Base-by-base conservation (phyloP, 2,888 invertebrate species). In the Hypomecis atomaria region DNA sequence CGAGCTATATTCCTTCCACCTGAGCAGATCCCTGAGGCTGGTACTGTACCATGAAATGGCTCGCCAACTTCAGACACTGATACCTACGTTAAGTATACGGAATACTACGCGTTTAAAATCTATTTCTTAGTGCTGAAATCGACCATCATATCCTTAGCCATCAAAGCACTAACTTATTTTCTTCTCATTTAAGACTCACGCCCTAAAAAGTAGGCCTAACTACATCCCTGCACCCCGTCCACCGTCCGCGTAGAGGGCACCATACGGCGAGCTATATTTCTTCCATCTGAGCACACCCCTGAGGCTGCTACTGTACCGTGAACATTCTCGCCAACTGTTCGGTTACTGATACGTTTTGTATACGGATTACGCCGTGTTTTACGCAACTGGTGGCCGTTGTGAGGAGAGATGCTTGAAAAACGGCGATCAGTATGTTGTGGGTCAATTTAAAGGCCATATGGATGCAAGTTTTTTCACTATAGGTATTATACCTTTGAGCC, bases 1-100 rank as follows among this genome's bases (percentile, higher is more conserved):
- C 66, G 57, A 54, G 55, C 61, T 57, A 68, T 65, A 67, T 62
- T 59, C 67, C 66, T 78, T 77, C 77, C 77, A 70, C 65, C 66
- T 78, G 79, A 84, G 80, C 75, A 82, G 83, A 82, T 84, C 84
- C n/a, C n/a, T n/a, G n/a, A n/a, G n/a, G n/a, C n/a, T n/a, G n/a
- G n/a, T n/a, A n/a, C n/a, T n/a, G n/a, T n/a, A n/a, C n/a, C n/a
- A n/a, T n/a, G n/a, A n/a, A n/a, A n/a, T n/a, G n/a, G n/a, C n/a
- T n/a, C n/a, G n/a, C n/a, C n/a, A n/a, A n/a, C n/a, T n/a, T n/a
- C n/a, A n/a, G n/a, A n/a, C n/a, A n/a, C n/a, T n/a, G n/a, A n/a
- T n/a, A n/a, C n/a, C n/a, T n/a, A n/a, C n/a, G n/a, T n/a, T n/a
- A n/a, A n/a, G n/a, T n/a, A n/a, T n/a, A n/a, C n/a, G n/a, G n/a